phyloP scores from a whole-genome alignment of 2,797 vertebrate genomes.

The Pteropus rufus region DNA sequence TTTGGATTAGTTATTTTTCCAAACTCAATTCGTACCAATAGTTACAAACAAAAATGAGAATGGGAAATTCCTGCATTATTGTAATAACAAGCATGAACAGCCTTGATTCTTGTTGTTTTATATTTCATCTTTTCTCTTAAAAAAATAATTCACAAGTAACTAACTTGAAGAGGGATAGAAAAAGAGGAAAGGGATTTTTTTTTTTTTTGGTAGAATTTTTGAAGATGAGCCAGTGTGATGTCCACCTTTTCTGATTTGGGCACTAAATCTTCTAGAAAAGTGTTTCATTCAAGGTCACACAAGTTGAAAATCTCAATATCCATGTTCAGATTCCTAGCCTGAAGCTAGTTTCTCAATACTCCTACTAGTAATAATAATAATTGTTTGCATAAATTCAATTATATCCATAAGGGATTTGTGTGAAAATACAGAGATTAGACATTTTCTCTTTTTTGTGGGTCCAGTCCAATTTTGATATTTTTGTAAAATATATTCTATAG shows the following conservation, averaged over 20 bases:
- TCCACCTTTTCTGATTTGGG: neutral
- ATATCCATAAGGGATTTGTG: neutral
- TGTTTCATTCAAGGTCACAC: neutral
- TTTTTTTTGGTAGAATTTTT: neutral
- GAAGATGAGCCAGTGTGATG: neutral
- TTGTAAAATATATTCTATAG: neutral
- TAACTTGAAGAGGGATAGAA: neutral
- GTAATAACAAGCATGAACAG: neutral
- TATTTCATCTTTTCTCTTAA: neutral
- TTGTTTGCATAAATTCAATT: neutral
- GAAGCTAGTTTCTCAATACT: neutral
- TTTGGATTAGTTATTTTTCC: neutral
- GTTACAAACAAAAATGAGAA: neutral
- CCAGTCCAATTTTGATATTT: neutral
- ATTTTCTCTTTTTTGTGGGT: neutral
- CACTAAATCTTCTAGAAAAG: neutral
- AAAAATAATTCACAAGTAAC: neutral
- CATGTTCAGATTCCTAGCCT: neutral
- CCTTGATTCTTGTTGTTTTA: neutral
- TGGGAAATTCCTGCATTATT: neutral
- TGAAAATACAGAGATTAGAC: neutral
- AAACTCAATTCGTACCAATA: neutral
- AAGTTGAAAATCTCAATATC: neutral
- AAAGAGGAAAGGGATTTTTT: neutral
- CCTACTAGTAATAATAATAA: neutral